Percentiles rank a stretch among this genome's conserved stretches.
These are phyloP conservation scores for Alexandromys fortis DNA, from an alignment of 2,113 vertebrate species.

Conservation along the genomic window DNA sequence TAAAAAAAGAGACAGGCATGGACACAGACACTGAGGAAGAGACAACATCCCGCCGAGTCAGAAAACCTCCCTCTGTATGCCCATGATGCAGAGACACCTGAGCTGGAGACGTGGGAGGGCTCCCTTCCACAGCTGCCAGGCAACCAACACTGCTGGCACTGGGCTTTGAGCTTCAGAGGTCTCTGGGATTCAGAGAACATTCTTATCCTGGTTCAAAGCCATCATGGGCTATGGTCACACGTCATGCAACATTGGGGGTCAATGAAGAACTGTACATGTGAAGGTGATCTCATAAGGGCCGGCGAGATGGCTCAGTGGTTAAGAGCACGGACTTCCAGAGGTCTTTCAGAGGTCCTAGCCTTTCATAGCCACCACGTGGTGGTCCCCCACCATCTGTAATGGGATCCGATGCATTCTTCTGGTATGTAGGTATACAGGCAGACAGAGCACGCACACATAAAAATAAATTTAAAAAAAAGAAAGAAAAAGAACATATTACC, in stretches of 20 bases:
- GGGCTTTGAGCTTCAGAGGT: not conserved
- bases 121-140: not conserved
- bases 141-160: fast-evolving
- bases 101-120: not conserved
- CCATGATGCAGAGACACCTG: fast-evolving
- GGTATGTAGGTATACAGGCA: not conserved
- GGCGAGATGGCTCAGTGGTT: not conserved
- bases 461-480: not conserved
- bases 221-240: fast-evolving
- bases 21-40: not conserved
- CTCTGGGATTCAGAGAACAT: fast-evolving
- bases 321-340: not conserved
- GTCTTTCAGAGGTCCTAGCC: not conserved
- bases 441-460: not conserved
- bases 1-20: fast-evolving
- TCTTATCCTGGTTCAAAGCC: not conserved
- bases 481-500: not conserved
- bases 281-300: not conserved
- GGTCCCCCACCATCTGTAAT: not conserved
- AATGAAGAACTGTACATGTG: not conserved
- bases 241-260: not conserved
- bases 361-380: not conserved
- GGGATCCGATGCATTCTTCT: not conserved
- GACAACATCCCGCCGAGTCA: not conserved
- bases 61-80: fast-evolving